These are phyloP conservation scores for Bettongia penicillata DNA, from an alignment of 2,113 vertebrate genomes.

Conservation along the genomic window DNA sequence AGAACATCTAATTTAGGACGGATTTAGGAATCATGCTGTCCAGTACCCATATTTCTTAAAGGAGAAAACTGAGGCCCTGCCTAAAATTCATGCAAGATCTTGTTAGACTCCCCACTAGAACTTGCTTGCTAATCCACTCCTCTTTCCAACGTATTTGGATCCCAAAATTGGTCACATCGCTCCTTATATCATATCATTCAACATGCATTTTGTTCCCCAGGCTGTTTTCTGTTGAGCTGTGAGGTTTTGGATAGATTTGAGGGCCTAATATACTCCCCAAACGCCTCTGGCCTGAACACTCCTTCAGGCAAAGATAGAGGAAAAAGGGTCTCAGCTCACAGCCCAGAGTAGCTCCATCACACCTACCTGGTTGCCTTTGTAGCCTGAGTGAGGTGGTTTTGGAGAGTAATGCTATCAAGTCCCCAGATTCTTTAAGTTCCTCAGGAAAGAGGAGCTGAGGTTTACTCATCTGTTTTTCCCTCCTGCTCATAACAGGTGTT, in stretches of 20 bases:
- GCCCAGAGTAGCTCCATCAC: neutral
- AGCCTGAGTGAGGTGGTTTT: neutral
- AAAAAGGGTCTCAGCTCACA: neutral
- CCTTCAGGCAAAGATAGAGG: neutral
- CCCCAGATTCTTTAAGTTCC: neutral
- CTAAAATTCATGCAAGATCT: neutral
- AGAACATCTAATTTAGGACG: neutral
- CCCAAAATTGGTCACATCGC: neutral
- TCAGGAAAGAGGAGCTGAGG: neutral
- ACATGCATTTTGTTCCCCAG: neutral
- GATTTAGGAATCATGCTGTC: neutral
- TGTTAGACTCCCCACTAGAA: neutral
- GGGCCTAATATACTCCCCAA: neutral
- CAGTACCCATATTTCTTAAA: neutral
- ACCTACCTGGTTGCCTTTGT: neutral
- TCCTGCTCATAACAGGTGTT: neutral
- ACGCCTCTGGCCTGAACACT: neutral
- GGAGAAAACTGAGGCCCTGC: neutral
- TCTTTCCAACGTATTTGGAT: neutral
- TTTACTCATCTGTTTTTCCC: neutral
- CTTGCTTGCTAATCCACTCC: neutral
- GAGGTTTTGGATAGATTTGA: neutral
- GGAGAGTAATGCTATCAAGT: neutral
- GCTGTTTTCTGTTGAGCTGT: neutral
- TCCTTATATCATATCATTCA: neutral